Conservation (phyloP, 2,113 vertebrate genomes). For the Cyphomyrus plagiostoma region DNA sequence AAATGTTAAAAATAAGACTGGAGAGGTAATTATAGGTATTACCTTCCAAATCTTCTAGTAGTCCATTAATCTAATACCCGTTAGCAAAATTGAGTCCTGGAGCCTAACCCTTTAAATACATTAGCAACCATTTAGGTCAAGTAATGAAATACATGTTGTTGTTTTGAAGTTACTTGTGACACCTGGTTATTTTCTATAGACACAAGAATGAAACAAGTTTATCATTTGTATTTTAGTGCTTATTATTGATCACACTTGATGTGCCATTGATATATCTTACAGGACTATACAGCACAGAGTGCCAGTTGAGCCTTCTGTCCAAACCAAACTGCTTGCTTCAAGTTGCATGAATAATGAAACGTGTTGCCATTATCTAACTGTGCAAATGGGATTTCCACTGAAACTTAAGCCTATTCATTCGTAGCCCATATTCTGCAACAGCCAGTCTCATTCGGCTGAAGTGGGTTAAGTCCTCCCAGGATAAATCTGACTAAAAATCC, state of each 20-base stretch:
- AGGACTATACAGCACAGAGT: neutral
- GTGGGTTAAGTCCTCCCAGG: neutral
- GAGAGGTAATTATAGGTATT: neutral
- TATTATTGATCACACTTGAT: neutral
- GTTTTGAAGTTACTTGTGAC: neutral
- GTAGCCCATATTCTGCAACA: neutral
- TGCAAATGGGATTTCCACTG: neutral
- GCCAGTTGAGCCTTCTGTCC: neutral
- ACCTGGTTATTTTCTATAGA: neutral
- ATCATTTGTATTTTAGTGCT: neutral
- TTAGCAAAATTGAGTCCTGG: neutral
- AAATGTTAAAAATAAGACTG: neutral
- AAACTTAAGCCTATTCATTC: neutral
- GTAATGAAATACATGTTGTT: neutral
- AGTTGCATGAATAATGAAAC: slow-evolving; percentile 9
- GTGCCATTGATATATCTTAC: neutral
- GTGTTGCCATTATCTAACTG: neutral
- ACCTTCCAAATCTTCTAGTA: neutral
- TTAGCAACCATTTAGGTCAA: neutral
- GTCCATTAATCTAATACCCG: neutral
- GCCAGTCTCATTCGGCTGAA: neutral
- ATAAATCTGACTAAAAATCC: neutral
- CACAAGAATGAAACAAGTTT: neutral
- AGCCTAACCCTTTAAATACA: neutral
- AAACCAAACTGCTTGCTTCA: neutral